Evolutionary conservation across 2,113 vertebrate genomes (phyloP).

Genomic region (Protobothrops mucrosquamatus): DNA sequence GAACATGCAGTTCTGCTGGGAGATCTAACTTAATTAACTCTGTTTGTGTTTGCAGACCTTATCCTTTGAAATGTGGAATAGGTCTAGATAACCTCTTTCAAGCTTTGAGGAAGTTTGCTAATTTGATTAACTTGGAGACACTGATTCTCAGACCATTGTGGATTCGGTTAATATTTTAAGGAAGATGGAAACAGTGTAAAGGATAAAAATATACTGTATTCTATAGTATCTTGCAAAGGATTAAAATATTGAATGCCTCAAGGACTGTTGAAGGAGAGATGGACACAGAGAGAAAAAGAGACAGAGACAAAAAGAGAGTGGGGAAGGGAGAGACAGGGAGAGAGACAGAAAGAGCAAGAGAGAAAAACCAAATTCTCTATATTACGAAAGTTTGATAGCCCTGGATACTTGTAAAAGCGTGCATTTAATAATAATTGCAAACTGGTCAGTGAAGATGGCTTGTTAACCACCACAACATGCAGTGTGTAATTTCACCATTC

Average conservation of each 20-base stretch:
- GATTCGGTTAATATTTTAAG: no score
- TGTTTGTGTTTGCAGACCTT: no score
- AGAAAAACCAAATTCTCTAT: constrained; percentile 46
- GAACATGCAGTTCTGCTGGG: no score
- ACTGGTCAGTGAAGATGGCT: neutral
- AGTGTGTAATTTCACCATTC: neutral
- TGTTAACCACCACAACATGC: neutral
- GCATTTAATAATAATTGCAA: neutral
- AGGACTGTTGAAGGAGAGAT: constrained; percentile 62
- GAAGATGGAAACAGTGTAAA: no score
- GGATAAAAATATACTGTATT: no score
- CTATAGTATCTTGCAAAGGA: constrained; percentile 44
- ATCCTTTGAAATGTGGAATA: no score
- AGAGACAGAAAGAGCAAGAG: neutral
- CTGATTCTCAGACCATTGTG: no score
- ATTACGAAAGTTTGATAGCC: constrained; percentile 45
- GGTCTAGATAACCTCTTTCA: no score
- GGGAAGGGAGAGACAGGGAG: no score
- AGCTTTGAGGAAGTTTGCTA: no score
- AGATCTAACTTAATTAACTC: no score
- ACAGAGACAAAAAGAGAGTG: neutral
- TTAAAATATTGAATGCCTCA: constrained; percentile 62
- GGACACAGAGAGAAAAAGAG: neutral
- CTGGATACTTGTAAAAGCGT: constrained; percentile 32
- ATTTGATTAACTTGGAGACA: no score